Evolutionary conservation across 2,888 invertebrate species (phyloP).

Genomic region (Tipula unca): DNA sequence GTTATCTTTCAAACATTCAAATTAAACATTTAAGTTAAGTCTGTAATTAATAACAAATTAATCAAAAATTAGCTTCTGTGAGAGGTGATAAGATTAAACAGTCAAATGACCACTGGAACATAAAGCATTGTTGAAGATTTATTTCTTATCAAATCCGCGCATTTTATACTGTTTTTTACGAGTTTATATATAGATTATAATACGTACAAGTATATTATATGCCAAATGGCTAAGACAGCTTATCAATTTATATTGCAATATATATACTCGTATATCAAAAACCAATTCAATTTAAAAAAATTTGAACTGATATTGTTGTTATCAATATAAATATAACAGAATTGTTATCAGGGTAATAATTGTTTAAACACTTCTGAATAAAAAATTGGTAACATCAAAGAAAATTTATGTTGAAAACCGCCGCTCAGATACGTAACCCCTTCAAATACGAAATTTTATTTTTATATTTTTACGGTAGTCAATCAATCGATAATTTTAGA

Average conservation of each 20-base stretch:
- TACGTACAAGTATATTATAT: not conserved
- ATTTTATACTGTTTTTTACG: not conserved
- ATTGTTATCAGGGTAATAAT: not conserved
- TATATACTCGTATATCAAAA: not conserved
- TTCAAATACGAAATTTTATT: not conserved
- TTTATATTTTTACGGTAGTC: constrained; percentile 18
- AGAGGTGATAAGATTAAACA: not conserved
- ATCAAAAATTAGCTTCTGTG: not conserved
- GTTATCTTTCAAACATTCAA: not conserved
- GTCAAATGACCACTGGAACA: not conserved
- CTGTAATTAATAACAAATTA: not conserved
- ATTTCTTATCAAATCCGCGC: not conserved
- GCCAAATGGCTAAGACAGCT: not conserved
- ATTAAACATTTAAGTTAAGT: not conserved
- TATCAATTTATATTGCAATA: not conserved
- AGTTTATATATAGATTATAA: not conserved
- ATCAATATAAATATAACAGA: not conserved
- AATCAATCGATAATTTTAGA: constrained; percentile 20
- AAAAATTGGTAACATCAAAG: not conserved
- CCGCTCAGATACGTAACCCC: not conserved
- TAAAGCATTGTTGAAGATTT: not conserved
- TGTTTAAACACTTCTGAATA: constrained; percentile 19
- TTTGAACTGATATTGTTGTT: not conserved
- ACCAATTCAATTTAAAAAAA: not conserved
- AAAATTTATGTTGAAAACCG: not conserved